Conservation (phyloP, 2,888 invertebrate genomes). For the Watsonalla binaria region DNA sequence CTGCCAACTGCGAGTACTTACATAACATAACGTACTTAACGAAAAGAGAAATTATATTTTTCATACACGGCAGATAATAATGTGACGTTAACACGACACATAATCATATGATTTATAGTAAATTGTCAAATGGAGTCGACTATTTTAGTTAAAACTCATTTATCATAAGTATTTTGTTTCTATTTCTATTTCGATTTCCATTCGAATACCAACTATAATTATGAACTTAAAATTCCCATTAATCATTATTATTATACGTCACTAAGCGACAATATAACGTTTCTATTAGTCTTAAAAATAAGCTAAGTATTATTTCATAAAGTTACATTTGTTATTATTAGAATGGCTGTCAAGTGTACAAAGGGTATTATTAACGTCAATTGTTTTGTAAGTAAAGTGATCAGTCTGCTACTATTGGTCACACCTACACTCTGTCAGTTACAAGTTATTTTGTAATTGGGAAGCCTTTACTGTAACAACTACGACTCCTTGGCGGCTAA, state of each 20-base stretch:
- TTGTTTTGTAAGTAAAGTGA: constrained; percentile 23
- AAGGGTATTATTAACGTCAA: constrained; percentile 26
- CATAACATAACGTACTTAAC: too few relatives aligned
- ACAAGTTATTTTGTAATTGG: not conserved
- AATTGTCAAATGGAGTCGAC: too few relatives aligned
- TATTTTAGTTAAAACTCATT: too few relatives aligned
- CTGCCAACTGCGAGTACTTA: too few relatives aligned
- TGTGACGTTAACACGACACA: too few relatives aligned
- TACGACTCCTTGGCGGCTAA: not conserved
- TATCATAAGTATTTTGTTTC: too few relatives aligned
- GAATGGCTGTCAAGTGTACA: constrained; percentile 9
- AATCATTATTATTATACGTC: not conserved
- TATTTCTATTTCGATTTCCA: not conserved
- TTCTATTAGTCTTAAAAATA: not conserved
- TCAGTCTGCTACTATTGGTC: constrained; percentile 23
- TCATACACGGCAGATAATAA: too few relatives aligned
- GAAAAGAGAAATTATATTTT: too few relatives aligned
- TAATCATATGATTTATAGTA: too few relatives aligned
- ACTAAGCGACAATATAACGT: not conserved
- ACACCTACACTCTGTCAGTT: constrained; percentile 2
- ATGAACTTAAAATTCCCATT: not conserved
- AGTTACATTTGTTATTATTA: not conserved
- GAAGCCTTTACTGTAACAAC: not conserved
- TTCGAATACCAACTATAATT: not conserved
- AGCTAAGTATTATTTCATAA: not conserved